These are phyloP conservation scores for Hydropsyche betteni DNA, from an alignment of 2,888 invertebrate species.

Conservation along the genomic window DNA sequence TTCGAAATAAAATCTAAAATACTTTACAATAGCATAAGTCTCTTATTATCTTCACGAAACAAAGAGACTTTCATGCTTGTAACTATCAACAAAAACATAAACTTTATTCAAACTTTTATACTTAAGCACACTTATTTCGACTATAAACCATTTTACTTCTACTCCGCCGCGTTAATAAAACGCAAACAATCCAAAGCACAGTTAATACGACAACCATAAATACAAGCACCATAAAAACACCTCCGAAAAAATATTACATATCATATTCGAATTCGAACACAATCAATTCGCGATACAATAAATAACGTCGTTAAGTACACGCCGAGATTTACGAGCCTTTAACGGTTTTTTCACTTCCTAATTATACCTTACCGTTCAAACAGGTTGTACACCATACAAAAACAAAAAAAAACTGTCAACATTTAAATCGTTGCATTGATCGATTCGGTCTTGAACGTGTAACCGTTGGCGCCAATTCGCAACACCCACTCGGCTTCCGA, in stretches of 20 bases:
- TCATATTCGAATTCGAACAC: too few species aligned
- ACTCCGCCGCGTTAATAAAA: background rate
- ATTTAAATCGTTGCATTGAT: slow-evolving; percentile 19
- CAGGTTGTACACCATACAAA: too few species aligned
- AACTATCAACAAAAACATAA: too few species aligned
- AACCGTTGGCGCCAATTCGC: background rate
- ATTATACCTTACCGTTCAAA: background rate
- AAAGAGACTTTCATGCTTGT: too few species aligned
- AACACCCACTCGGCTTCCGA: slow-evolving; percentile 8
- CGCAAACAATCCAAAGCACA: background rate
- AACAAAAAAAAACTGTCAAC: slow-evolving; percentile 14
- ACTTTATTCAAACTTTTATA: too few species aligned
- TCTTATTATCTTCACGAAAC: too few species aligned
- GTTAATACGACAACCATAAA: background rate
- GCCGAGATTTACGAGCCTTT: background rate
- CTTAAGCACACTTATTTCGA: too few species aligned
- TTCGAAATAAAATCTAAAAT: too few species aligned
- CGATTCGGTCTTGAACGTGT: slow-evolving; percentile 8
- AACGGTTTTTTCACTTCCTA: slow-evolving; percentile 20
- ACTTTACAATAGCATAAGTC: too few species aligned
- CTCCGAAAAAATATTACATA: background rate
- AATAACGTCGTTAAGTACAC: background rate
- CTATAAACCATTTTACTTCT: too few species aligned
- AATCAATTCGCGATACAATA: too few species aligned
- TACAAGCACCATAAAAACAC: background rate